Conservation (phyloP, 2,888 invertebrate genomes). For the Chesias legatella region DNA sequence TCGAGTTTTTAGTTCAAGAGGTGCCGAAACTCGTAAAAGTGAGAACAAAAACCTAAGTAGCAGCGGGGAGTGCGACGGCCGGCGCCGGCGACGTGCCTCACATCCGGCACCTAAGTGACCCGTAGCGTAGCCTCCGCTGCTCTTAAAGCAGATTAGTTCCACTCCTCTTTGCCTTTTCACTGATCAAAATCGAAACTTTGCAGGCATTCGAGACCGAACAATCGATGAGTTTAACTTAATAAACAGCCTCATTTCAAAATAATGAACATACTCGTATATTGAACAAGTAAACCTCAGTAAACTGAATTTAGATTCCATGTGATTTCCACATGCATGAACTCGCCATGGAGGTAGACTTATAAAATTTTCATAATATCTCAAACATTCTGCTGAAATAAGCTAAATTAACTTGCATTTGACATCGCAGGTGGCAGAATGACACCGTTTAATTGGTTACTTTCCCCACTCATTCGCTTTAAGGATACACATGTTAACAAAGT, state of each 20-base stretch:
- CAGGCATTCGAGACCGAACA: constrained; percentile 35
- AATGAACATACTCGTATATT: constrained; percentile 7
- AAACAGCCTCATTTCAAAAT: constrained; percentile 4
- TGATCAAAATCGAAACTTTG: constrained; percentile 42
- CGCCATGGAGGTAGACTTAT: constrained; percentile 45
- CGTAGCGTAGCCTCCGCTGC: constrained; percentile 30
- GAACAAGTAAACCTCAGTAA: constrained; percentile 15
- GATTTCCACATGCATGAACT: constrained; percentile 46
- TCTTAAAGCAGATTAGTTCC: constrained; percentile 50
- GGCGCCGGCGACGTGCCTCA: constrained; percentile 34
- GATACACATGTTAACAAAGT: too few species aligned
- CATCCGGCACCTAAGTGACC: constrained; percentile 38
- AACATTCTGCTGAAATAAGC: constrained; percentile 42
- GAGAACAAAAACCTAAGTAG: neutral
- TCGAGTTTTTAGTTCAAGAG: too few species aligned
- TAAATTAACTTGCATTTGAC: constrained; percentile 40
- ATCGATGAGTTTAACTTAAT: constrained; percentile 16
- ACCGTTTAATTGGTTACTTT: constrained; percentile 10
- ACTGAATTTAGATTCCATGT: constrained; percentile 39
- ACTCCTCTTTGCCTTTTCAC: constrained; percentile 46
- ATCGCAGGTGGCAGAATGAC: constrained; percentile 29
- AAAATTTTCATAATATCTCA: constrained; percentile 50
- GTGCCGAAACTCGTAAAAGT: too few species aligned
- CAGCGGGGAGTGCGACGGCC: too few species aligned
- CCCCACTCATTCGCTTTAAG: neutral